Base-by-base conservation (phyloP, 1,140 invertebrate species). In the Diuraphis noxia region DNA sequence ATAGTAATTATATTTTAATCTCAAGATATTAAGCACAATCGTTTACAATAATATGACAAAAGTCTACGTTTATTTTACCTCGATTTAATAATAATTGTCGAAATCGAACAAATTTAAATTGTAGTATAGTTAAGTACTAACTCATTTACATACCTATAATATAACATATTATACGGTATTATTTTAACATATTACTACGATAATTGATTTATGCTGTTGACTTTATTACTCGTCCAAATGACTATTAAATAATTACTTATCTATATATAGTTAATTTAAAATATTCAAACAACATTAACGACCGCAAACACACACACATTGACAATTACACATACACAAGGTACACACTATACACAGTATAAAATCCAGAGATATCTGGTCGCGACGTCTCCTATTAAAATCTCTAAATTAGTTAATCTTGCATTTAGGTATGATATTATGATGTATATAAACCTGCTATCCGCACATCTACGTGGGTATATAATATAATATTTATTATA, bases 401-500 rank as follows among this genome's bases (percentile, higher is more conserved):
- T 77, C 38, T 72, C 49, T 79, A 79, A 56, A 46, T 91, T 36
- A 72, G 77, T 81, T 91, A 72, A 88, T 88, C 52, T 41, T 82
- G n/a, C 56, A n/a, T n/a, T 72, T 72, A 72, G n/a, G 56, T 72
- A n/a, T 72, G n/a, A 63, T 30, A n/a, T 63, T 63, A 72, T 72
- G 56, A 72, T 72, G n/a, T n/a, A 41, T 23, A 79, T 79, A 36
- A 34, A 79, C 72, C n/a, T 21, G 72, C 72, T n/a, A 79, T 23
- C 19, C 72, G 34, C 17, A 77, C 36, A 79, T n/a, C 1, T 17
- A 72, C n/a, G 56, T 79, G 77, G 34, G 77, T 38, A 38, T 8
- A 79, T 9, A 38, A 36, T 36, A 36, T 79, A 79, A 38, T 36
- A 79, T 8, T 21, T 34, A 36, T 34, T 23, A 63, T 77, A 77